These are phyloP conservation scores for Stenodera caucasica DNA, from an alignment of 2,888 invertebrate species.

Conservation along the genomic window DNA sequence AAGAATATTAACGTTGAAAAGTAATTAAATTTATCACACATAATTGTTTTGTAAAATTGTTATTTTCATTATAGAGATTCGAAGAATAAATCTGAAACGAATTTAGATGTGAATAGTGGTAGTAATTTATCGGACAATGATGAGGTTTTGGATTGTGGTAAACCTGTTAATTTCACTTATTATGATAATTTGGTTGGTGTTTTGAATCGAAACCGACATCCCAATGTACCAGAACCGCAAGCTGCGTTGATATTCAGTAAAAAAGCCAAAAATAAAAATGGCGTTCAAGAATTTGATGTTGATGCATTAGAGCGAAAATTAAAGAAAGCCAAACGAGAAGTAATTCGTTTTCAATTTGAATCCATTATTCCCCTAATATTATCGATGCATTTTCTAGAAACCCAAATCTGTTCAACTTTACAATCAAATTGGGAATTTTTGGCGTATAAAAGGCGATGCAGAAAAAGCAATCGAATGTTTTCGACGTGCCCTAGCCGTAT, in stretches of 20 bases:
- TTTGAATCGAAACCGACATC: conserved; percentile 79
- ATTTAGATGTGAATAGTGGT: conserved; percentile 23
- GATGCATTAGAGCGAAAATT: conserved; percentile 72
- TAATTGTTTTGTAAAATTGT: not conserved
- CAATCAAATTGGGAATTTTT: conserved; percentile 90
- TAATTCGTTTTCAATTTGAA: conserved; percentile 36
- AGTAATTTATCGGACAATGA: conserved; percentile 54
- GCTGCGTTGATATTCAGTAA: conserved; percentile 77
- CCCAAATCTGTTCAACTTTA: conserved; percentile 82
- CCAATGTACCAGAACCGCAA: conserved; percentile 82
- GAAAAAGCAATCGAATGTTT: conserved; percentile 88
- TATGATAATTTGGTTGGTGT: conserved; percentile 88
- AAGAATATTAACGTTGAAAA: conserved; percentile 19
- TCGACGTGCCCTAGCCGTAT: conserved; percentile 79
- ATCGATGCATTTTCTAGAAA: conserved; percentile 59
- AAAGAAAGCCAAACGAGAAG: conserved; percentile 76
- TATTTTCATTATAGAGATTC: conserved; percentile 4
- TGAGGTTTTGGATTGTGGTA: conserved; percentile 78
- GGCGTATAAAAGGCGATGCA: conserved; percentile 87
- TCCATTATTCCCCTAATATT: too few species aligned
- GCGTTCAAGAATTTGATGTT: conserved; percentile 69
- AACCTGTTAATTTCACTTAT: conserved; percentile 84
- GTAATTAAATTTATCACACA: conserved; percentile 23
- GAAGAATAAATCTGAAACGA: conserved; percentile 21
- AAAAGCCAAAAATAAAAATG: conserved; percentile 63